phyloP scores from a whole-genome alignment of 2,888 invertebrate species.

The Hyalella azteca region DNA sequence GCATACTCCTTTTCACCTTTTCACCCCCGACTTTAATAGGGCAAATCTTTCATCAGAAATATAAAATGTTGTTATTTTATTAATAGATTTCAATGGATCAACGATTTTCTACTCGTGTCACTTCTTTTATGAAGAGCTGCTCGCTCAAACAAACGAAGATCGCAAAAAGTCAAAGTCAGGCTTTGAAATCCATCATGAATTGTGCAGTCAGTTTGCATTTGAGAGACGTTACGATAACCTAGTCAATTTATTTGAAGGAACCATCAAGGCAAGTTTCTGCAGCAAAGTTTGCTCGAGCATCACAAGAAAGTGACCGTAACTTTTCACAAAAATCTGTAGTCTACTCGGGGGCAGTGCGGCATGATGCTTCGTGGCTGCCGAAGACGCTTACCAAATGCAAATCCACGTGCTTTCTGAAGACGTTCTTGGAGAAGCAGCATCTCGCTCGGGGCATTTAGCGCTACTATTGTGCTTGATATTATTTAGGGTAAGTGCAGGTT shows the following conservation, averaged over 20 bases:
- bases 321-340: neutral
- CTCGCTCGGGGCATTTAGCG: too few relatives aligned
- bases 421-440: neutral
- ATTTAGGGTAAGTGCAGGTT: too few relatives aligned
- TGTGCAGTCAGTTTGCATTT: constrained; percentile 11
- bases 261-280: constrained; percentile 20
- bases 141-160: too few relatives aligned
- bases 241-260: constrained; percentile 30
- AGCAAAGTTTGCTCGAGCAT: neutral
- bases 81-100: too few relatives aligned
- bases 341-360: neutral
- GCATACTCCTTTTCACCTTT: too few relatives aligned
- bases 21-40: too few relatives aligned
- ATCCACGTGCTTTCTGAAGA: neutral
- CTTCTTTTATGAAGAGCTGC: too few relatives aligned
- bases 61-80: too few relatives aligned
- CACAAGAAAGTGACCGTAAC: constrained; percentile 30
- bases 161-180: neutral
- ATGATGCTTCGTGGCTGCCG: neutral
- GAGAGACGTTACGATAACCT: neutral
- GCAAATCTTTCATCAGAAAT: too few relatives aligned
- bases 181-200: neutral
- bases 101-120: too few relatives aligned
- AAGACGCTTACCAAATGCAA: neutral
- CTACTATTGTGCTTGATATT: too few relatives aligned